Evolutionary conservation across 23 tunicate genomes (phyloP), one percentile per base, ranked within the genome.

Genomic region (Trididemnum clinides): DNA sequence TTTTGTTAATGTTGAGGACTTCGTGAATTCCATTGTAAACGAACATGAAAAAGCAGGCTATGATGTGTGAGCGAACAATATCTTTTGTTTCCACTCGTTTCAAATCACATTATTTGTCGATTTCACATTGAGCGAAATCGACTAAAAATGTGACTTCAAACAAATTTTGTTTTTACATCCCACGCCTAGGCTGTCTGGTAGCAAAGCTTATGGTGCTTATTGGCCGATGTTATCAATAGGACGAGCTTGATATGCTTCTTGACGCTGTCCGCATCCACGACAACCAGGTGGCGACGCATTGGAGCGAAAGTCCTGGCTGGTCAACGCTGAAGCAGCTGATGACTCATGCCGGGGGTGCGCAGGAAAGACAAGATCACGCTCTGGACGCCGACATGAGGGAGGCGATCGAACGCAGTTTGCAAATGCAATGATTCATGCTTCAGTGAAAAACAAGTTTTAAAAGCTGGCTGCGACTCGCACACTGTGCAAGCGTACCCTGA

Each of bases 301-400:
- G 98, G 98, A 88, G 88, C 34, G 72, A 84, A 2, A 44, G 88
- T 50, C 75, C 89, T 29, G 81, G 57, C 25, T 93, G 98, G 98
- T 59, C 88, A 0, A 84, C 86, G 2, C 72, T 93, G 35, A 77
- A 72, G 50, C 86, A 88, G 39, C 84, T 88, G 57, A 93, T 93
- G 98, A 85, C 50, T 51, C 92, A 88, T 39, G 28, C 88, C 1
- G 44, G 39, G 23, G 74, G 59, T 7, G 20, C 64, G 18, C 69
- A 39, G 15, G 83, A 85, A 32, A 44, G 29, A 26, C 69, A 35
- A 4, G 66, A 37, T 3, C 39, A 75, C 29, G 58, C 35, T 35
- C 72, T 93, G 93, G 98, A 94, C 65, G 90, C 82, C 0, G 98
- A 94, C 50, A 78, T 89, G 82, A 78, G 95, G 12, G 91, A 86